Evolutionary conservation across 2,797 vertebrate genomes (phyloP), one percentile per base, ranked within the genome.

Genomic region (Pampus argenteus): DNA sequence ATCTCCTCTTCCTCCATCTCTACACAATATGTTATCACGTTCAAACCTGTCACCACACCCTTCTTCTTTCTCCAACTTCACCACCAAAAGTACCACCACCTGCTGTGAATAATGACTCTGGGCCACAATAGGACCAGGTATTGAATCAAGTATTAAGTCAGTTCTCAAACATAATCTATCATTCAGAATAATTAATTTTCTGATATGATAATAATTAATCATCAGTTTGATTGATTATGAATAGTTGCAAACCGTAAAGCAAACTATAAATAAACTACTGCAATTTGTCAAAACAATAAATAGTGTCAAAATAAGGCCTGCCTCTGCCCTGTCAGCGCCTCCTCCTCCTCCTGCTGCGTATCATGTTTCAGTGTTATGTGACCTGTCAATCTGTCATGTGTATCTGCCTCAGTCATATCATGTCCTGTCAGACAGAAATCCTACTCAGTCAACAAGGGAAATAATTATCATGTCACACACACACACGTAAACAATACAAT

Each of bases 11-110:
- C 18, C 71, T 83, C 67, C 70, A 56, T 77, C 80, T 81, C 74
- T 36, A 54, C 82, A 62, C 70, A 81, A 78, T 65, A 70, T 88
- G 75, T 81, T 86, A 90, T 88, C 87, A 66, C 68, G 49, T 76
- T 82, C 72, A 76, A 59, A 81, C 64, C 81, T 74, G 81, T 79
- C 38, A 0, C 74, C 81, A 69, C 84, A 81, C 80, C 68, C 85
- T 77, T 55, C 55, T 55, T 76, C 71, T 86, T 74, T 78, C 69
- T 76, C 85, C 58, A 25, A 0, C 60, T 79, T 75, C 54, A 55
- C 55, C 65, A 59, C 34, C 26, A 54, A 65, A 26, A 29, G 54
- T 66, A 74, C 22, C 58, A 2, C n/a, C n/a, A 1, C 6, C n/a
- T 60, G 29, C 47, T 40, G 65, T 70, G 57, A 34, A 44, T 70